Evolutionary conservation across 2,797 vertebrate species (phyloP).

Genomic region (Onychomys leucogaster): DNA sequence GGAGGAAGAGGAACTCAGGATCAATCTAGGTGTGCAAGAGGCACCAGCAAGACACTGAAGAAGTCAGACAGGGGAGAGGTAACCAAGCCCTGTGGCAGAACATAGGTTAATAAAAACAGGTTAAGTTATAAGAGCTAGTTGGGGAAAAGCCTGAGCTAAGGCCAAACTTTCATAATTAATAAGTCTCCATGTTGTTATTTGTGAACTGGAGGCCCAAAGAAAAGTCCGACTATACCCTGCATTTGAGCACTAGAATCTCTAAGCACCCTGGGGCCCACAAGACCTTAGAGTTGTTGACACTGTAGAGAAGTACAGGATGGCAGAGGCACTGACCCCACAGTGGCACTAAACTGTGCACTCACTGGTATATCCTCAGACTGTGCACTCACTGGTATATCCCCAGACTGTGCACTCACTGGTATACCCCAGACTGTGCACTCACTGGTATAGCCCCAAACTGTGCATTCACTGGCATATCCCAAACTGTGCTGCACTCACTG

Average conservation of each 20-base stretch:
- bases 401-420: fast-evolving
- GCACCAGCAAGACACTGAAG: neutral
- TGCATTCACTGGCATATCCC: fast-evolving
- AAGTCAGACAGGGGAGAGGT: neutral
- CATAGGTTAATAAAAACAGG: neutral
- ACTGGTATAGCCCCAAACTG: fast-evolving
- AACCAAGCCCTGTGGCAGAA: neutral
- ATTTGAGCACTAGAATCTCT: neutral
- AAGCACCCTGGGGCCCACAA: neutral
- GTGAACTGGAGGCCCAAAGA: neutral
- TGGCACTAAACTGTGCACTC: too few species aligned
- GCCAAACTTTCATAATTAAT: neutral
- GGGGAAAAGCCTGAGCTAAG: neutral
- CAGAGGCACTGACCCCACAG: fast-evolving
- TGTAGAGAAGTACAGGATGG: neutral
- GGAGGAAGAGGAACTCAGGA: neutral
- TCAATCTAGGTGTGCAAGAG: neutral
- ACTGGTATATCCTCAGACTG: too few species aligned
- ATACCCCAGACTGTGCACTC: fast-evolving
- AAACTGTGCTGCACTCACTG: fast-evolving
- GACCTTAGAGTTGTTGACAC: neutral
- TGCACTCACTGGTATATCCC: fast-evolving
- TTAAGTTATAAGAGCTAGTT: neutral
- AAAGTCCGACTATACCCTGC: neutral
- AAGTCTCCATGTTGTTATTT: neutral